Percentiles rank a stretch among this genome's conserved stretches.
Conservation (phyloP, 2,113 vertebrate species). For the Psophia crepitans region DNA sequence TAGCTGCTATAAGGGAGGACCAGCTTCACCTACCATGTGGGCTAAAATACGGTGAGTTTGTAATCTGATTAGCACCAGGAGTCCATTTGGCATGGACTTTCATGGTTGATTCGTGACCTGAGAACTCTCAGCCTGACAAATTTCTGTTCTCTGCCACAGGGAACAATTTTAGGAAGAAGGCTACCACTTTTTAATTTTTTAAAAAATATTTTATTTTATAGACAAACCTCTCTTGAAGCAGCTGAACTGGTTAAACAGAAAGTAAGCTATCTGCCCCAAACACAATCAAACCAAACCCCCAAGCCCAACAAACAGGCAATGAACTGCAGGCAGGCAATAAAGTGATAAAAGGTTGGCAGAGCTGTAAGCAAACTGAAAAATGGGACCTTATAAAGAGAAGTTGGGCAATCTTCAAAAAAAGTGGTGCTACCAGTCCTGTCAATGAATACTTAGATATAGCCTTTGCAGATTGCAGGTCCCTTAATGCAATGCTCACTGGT, state of each 20-base stretch:
- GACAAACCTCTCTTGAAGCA: not conserved
- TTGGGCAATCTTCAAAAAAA: constrained; percentile 42
- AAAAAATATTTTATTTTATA: not conserved
- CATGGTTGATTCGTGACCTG: not conserved
- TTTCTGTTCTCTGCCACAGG: not conserved
- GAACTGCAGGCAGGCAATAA: not conserved
- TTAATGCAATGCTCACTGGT: constrained; percentile 30
- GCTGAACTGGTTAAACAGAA: not conserved
- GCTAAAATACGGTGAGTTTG: not conserved
- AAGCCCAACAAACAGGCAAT: not conserved
- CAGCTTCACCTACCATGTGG: not conserved
- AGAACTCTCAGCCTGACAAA: not conserved
- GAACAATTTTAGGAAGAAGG: not conserved
- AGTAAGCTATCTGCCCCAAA: not conserved
- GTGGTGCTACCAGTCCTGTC: constrained; percentile 54
- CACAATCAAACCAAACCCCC: not conserved
- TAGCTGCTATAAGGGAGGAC: not conserved
- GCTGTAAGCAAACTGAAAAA: constrained; percentile 35
- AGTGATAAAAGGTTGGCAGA: constrained; percentile 22
- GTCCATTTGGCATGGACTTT: not conserved
- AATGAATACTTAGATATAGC: constrained; percentile 35
- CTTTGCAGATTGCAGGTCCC: constrained; percentile 27
- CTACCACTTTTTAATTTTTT: not conserved
- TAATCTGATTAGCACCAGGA: not conserved
- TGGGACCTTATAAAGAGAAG: constrained; percentile 22